phyloP scores from a whole-genome alignment of 1,140 invertebrate genomes.

The Mizuhopecten yessoensis region DNA sequence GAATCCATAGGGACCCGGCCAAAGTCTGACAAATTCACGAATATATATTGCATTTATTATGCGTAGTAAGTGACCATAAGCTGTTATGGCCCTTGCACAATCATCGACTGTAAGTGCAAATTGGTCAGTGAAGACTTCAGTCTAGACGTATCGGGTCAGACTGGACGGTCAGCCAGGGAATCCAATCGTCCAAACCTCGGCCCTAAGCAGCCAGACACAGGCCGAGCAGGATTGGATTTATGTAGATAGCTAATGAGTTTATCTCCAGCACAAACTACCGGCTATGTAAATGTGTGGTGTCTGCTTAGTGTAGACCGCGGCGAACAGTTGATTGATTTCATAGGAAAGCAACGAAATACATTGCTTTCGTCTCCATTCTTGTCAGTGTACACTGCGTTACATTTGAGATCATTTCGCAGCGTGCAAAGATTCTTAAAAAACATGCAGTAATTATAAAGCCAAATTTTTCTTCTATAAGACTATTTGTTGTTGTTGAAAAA shows the following conservation, averaged over 20 bases:
- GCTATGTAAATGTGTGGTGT: slow-evolving; percentile 7
- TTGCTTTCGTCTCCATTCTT: not conserved
- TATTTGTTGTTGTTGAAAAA: too few species aligned
- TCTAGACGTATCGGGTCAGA: not conserved
- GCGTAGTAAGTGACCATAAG: not conserved
- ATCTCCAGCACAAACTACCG: not conserved
- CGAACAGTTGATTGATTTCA: not conserved
- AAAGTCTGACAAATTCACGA: not conserved
- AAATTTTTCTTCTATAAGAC: too few species aligned
- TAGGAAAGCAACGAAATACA: not conserved
- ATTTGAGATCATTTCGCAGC: too few species aligned
- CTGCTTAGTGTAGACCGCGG: not conserved
- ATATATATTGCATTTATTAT: slow-evolving; percentile 28
- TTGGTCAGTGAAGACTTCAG: not conserved
- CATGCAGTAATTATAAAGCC: too few species aligned
- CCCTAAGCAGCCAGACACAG: not conserved
- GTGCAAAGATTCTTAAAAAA: too few species aligned
- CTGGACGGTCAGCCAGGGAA: not conserved
- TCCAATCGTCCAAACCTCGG: not conserved
- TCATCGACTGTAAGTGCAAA: slow-evolving; percentile 1
- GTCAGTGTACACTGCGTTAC: too few species aligned
- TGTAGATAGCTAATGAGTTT: not conserved
- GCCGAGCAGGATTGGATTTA: slow-evolving; percentile 6
- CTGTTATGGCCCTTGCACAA: not conserved
- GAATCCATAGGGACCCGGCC: not conserved